Conservation (phyloP, 1,140 invertebrate species). For the Mycetomoellerius zeteki region DNA sequence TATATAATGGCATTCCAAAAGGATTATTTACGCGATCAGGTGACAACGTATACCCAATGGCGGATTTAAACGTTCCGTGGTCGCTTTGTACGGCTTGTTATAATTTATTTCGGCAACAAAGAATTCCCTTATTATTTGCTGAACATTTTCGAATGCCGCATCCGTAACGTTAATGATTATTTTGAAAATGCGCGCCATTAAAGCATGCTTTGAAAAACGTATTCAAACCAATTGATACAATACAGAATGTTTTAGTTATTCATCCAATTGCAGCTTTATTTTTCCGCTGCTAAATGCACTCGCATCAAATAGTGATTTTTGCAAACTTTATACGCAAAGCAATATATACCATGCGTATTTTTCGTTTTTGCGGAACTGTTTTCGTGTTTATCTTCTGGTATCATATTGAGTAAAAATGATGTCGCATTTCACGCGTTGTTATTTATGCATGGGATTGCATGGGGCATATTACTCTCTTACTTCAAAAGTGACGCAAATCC, state of each 20-base stretch:
- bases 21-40: constrained; percentile 48
- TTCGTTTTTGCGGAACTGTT: background rate
- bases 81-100: constrained; percentile 39
- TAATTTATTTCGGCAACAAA: constrained; percentile 53
- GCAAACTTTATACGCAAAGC: constrained; percentile 19
- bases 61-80: constrained; percentile 36
- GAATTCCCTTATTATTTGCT: constrained; percentile 27
- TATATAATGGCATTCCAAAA: constrained; percentile 52
- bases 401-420: constrained; percentile 33
- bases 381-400: constrained; percentile 4
- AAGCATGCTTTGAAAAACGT: constrained; percentile 5
- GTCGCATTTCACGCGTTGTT: background rate
- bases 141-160: constrained; percentile 24
- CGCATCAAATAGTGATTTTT: constrained; percentile 40
- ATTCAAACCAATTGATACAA: background rate
- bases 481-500: too few relatives aligned
- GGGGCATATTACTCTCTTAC: too few relatives aligned
- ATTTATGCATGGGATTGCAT: background rate
- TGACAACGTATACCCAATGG: constrained; percentile 40
- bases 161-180: constrained; percentile 28
- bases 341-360: constrained; percentile 10
- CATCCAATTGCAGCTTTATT: constrained; percentile 32
- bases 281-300: constrained; percentile 17
- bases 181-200: constrained; percentile 17
- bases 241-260: constrained; percentile 33